phyloP scores from a whole-genome alignment of 2,113 vertebrate species.

The Grallaria varia region DNA sequence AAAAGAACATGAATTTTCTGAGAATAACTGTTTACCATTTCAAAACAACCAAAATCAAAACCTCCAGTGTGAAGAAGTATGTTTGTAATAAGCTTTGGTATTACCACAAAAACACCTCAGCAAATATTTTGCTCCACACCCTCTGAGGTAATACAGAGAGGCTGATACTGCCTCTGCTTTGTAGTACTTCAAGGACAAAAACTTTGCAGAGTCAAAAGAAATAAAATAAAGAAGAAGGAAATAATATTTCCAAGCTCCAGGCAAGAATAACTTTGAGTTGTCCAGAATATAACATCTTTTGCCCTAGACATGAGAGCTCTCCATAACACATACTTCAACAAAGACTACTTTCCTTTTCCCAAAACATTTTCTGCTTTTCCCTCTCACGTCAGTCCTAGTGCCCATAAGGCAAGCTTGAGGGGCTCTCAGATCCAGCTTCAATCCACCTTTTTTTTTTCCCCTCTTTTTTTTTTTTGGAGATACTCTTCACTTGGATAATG shows the following conservation, averaged over 20 bases:
- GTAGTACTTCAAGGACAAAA: conserved; percentile 16
- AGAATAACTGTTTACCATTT: neutral
- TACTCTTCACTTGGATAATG: neutral
- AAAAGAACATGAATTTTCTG: neutral
- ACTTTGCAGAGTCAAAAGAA: neutral
- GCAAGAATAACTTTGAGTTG: neutral
- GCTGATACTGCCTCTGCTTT: neutral
- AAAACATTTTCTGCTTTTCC: neutral
- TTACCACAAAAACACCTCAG: neutral
- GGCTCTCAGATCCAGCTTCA: neutral
- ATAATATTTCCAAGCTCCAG: neutral
- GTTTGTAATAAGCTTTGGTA: neutral
- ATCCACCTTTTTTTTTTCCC: neutral
- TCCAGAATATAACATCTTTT: neutral
- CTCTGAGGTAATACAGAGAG: neutral
- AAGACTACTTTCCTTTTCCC: neutral
- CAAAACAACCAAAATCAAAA: conserved; percentile 9
- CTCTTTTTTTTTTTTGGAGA: neutral
- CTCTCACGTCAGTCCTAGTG: neutral
- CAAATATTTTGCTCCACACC: neutral
- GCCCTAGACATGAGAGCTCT: neutral
- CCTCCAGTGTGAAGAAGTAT: neutral
- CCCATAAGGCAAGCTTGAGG: neutral
- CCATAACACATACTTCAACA: neutral
- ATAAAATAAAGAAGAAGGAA: neutral